These are phyloP conservation scores for Tinea semifulvella DNA, from an alignment of 2,888 invertebrate genomes.

Conservation along the genomic window DNA sequence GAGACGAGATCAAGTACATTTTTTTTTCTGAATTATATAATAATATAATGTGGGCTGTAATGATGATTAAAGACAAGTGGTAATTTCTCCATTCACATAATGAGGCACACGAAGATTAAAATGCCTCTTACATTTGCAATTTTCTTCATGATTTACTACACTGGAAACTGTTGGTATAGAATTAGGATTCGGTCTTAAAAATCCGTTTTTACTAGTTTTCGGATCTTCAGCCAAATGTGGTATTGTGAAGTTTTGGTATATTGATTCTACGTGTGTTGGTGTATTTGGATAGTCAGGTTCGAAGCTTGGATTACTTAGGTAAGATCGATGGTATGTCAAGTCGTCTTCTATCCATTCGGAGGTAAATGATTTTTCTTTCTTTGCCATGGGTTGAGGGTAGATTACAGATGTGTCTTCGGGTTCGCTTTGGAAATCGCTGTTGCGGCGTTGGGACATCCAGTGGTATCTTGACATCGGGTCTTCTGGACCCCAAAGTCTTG, in stretches of 20 bases:
- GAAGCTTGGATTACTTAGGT: constrained; percentile 3
- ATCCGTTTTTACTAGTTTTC: neutral
- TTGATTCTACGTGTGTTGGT: constrained; percentile 33
- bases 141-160: neutral
- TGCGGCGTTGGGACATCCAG: constrained; percentile 53
- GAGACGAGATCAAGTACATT: no score
- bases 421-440: constrained; percentile 39
- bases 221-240: constrained; percentile 26
- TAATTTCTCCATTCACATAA: constrained; percentile 43
- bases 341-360: constrained; percentile 2
- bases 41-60: no score
- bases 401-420: constrained; percentile 19
- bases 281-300: constrained; percentile 1
- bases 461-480: constrained; percentile 55
- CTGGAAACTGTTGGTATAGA: neutral
- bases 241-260: constrained; percentile 28
- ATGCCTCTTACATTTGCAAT: constrained; percentile 34
- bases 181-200: neutral
- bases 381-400: constrained; percentile 17
- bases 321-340: neutral
- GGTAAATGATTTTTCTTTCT: constrained; percentile 28
- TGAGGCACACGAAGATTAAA: constrained; percentile 52
- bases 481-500: constrained; percentile 56
- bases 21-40: no score
- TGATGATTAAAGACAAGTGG: constrained; percentile 40